phyloP scores from a whole-genome alignment of 2,888 invertebrate genomes.

The Lasioglossum villosulum region DNA sequence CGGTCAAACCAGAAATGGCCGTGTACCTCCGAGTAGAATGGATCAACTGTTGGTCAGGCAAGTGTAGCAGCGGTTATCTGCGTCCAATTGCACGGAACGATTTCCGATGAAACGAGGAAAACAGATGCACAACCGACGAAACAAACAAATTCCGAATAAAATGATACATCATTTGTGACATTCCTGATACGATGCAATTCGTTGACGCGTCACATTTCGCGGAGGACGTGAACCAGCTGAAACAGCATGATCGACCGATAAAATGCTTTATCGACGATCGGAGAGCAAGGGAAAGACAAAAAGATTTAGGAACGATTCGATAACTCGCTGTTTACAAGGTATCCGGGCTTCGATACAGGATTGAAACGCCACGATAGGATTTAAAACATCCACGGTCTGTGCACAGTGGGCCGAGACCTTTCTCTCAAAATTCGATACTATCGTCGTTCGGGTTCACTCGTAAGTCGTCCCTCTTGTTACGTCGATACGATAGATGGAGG shows the following conservation, averaged over 20 bases:
- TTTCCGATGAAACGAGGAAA: neutral
- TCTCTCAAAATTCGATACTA: conserved; percentile 33
- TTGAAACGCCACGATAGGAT: conserved; percentile 26
- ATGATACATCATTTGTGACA: neutral
- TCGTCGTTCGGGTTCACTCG: conserved; percentile 21
- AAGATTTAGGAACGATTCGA: conserved; percentile 17
- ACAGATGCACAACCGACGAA: too few species aligned
- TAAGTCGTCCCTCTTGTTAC: conserved; percentile 38
- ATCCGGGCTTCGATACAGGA: conserved; percentile 1
- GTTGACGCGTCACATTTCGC: too few species aligned
- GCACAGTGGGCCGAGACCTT: conserved; percentile 11
- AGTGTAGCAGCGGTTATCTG: neutral
- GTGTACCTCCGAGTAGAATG: neutral
- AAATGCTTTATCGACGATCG: neutral
- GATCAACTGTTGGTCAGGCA: neutral
- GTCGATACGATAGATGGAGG: conserved; percentile 41
- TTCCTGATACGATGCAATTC: neutral
- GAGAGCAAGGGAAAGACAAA: neutral
- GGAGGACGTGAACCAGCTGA: neutral
- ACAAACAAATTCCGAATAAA: neutral
- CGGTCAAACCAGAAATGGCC: neutral
- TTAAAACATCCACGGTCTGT: conserved; percentile 24
- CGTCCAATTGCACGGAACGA: neutral
- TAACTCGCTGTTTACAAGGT: conserved; percentile 30
- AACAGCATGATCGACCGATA: neutral